Conservation (phyloP, 2,113 vertebrate genomes). For the Xiphias gladius region DNA sequence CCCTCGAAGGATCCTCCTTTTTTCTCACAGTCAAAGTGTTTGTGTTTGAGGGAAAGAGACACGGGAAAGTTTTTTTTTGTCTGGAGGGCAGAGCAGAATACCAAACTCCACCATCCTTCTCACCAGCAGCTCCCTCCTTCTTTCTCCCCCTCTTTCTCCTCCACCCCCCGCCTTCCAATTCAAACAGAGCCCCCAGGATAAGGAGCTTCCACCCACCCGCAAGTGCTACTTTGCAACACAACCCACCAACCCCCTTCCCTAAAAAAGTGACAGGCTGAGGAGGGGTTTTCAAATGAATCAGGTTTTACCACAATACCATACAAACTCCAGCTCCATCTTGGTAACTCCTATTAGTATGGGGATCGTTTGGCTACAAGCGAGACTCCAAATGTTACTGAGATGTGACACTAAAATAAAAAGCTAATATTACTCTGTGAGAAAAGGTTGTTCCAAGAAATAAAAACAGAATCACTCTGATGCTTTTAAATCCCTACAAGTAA, state of each 20-base stretch:
- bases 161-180: constrained; percentile 48
- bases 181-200: constrained; percentile 50
- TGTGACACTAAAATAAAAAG: background rate
- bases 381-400: background rate
- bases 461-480: background rate
- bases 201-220: constrained; percentile 41
- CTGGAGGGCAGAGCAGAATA: constrained; percentile 70
- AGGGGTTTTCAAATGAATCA: constrained; percentile 23
- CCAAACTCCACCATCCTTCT: constrained; percentile 60
- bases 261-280: constrained; percentile 8
- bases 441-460: background rate
- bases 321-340: background rate
- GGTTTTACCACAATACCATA: constrained; percentile 21
- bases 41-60: constrained; percentile 31
- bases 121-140: constrained; percentile 31
- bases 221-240: constrained; percentile 44
- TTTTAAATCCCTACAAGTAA: constrained; percentile 19
- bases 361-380: constrained; percentile 4
- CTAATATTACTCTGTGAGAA: background rate
- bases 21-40: constrained; percentile 29
- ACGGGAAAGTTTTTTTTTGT: constrained; percentile 56
- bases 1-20: background rate
- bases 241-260: background rate
- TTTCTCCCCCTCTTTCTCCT: constrained; percentile 3
- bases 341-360: background rate